Evolutionary conservation across 35 echinoderm and acorn worm species (phyloP).

Genomic region (Nesometra sesokonis): DNA sequence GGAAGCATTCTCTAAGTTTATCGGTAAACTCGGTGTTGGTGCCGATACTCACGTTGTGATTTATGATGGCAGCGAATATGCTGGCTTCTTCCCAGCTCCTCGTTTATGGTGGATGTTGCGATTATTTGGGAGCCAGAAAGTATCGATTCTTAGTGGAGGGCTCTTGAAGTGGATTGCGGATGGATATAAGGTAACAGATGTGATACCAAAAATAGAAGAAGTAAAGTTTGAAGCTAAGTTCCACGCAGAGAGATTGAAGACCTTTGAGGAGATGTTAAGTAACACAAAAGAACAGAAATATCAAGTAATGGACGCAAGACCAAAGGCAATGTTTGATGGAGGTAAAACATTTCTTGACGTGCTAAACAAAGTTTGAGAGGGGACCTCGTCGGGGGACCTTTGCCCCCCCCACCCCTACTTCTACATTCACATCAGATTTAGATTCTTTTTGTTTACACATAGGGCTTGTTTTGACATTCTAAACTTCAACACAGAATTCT

Average conservation of each 20-base stretch:
- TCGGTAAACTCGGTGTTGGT: conserved; percentile 50
- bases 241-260: conserved; percentile 42
- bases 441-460: no score
- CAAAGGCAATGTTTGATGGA: conserved; percentile 43
- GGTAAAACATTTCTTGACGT: no score
- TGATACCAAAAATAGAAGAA: conserved; percentile 33
- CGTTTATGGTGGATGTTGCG: conserved; percentile 87
- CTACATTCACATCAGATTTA: no score
- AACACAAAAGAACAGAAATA: conserved; percentile 53
- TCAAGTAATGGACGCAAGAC: conserved; percentile 85
- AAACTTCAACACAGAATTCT: no score
- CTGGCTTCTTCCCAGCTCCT: conserved; percentile 63
- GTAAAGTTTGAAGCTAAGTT: conserved; percentile 38
- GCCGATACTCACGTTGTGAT: conserved; percentile 79
- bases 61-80: conserved; percentile 63
- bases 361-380: no score
- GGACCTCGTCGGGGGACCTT: no score
- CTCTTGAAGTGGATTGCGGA: conserved; percentile 52
- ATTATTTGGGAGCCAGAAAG: conserved; percentile 51
- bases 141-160: conserved; percentile 76
- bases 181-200: conserved; percentile 35
- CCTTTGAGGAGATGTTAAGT: conserved; percentile 61
- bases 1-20: conserved; percentile 46
- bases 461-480: no score
- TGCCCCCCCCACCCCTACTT: no score